Conservation (phyloP, 2,888 invertebrate genomes). For the Conchocele bisecta region DNA sequence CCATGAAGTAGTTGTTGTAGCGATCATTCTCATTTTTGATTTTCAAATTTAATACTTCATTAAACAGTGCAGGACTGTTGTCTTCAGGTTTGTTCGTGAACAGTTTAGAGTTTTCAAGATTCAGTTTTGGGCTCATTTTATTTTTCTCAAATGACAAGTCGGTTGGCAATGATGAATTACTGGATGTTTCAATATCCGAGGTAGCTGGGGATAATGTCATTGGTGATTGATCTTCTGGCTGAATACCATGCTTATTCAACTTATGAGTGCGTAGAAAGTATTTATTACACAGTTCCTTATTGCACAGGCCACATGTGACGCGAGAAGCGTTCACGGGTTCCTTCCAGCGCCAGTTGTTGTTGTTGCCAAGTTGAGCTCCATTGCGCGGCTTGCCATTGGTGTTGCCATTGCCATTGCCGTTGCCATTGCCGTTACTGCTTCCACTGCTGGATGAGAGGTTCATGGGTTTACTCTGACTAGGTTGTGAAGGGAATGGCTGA, state of each 20-base stretch:
- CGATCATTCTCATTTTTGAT: constrained; percentile 62
- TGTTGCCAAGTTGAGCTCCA: constrained; percentile 20
- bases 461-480: constrained; percentile 52
- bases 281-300: constrained; percentile 83
- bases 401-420: constrained; percentile 19
- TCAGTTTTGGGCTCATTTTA: constrained; percentile 61
- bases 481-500: constrained; percentile 14
- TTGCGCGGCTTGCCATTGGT: constrained; percentile 52
- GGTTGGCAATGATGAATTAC: constrained; percentile 73
- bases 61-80: constrained; percentile 38
- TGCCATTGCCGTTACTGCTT: background rate
- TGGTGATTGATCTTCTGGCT: constrained; percentile 74
- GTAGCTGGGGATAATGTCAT: constrained; percentile 69
- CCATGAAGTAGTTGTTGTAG: constrained; percentile 63
- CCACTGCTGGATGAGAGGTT: constrained; percentile 35
- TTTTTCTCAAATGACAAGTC: constrained; percentile 63
- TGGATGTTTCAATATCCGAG: constrained; percentile 73
- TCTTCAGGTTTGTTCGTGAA: constrained; percentile 50
- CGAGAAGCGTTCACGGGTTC: constrained; percentile 79
- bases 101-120: constrained; percentile 60
- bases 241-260: constrained; percentile 82
- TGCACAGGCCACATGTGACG: constrained; percentile 81
- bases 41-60: constrained; percentile 59
- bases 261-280: constrained; percentile 83
- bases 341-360: constrained; percentile 77